Percentiles rank a stretch among this genome's conserved stretches.
Evolutionary conservation across 2,797 vertebrate species (phyloP).

Genomic region (Luscinia luscinia): DNA sequence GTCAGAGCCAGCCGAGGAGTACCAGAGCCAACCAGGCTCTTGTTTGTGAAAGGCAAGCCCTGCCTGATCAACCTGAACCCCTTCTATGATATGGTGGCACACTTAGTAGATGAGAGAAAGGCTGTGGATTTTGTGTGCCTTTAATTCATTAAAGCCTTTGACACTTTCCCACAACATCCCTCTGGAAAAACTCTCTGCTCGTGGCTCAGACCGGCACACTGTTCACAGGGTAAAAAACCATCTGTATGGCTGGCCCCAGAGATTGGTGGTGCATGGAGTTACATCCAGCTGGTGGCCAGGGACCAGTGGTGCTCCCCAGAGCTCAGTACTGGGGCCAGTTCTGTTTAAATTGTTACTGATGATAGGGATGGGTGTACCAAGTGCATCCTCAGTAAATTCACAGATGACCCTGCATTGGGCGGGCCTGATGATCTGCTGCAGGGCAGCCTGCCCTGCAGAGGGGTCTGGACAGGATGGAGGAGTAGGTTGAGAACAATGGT

Average conservation of each 20-base stretch:
- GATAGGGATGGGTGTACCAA: not conserved
- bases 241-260: rapidly evolving
- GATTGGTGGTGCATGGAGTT: not conserved
- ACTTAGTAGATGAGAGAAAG: not conserved
- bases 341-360: not conserved
- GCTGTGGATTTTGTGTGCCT: not conserved
- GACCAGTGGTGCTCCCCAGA: not conserved
- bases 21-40: no score
- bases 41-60: not conserved
- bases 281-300: rapidly evolving
- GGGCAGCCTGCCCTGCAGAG: not conserved
- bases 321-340: not conserved
- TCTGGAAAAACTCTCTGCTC: not conserved
- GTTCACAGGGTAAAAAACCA: not conserved
- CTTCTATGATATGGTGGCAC: not conserved
- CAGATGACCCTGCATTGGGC: no score
- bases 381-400: not conserved
- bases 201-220: not conserved
- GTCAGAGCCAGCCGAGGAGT: not conserved
- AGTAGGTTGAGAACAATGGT: not conserved
- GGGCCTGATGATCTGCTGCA: not conserved
- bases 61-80: not conserved
- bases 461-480: not conserved
- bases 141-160: not conserved
- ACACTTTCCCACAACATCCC: not conserved